phyloP scores from a whole-genome alignment of 2,113 vertebrate species.

The crab-eating macaque (Macaca fascicularis) region DNA sequence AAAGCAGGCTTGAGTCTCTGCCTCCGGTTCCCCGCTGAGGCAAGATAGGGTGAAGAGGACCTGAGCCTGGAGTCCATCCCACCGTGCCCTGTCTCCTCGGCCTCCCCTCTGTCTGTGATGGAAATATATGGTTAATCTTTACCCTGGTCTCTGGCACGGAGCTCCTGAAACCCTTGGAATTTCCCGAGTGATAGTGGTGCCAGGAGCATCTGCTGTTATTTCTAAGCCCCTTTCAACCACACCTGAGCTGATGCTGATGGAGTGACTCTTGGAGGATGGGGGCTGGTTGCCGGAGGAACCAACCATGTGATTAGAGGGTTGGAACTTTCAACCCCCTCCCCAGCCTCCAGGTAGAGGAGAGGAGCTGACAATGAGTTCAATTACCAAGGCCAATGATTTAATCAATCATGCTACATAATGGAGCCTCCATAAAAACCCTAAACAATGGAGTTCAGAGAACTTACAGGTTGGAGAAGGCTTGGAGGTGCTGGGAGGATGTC shows the following conservation, averaged over 20 bases:
- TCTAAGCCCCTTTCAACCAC: neutral
- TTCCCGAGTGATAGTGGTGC: neutral
- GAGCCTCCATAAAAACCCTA: neutral
- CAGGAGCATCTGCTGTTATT: neutral
- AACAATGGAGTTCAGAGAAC: neutral
- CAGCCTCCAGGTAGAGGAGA: neutral
- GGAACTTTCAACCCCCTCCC: neutral
- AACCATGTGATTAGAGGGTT: neutral
- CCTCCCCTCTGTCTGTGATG: slow-evolving; percentile 23
- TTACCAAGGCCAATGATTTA: neutral
- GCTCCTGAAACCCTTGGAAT: slow-evolving; percentile 12
- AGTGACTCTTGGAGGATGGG: neutral
- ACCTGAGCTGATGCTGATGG: neutral
- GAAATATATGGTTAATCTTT: neutral
- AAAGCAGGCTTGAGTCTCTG: neutral
- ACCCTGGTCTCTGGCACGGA: slow-evolving; percentile 21
- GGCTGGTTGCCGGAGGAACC: neutral
- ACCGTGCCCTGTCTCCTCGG: neutral
- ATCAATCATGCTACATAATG: neutral
- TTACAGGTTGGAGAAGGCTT: neutral
- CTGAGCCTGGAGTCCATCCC: neutral
- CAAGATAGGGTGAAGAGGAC: neutral
- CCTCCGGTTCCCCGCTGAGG: neutral
- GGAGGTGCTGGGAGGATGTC: neutral
- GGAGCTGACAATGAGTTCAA: neutral